phyloP scores from a whole-genome alignment of 2,113 vertebrate species.

The Myiozetetes cayanensis region DNA sequence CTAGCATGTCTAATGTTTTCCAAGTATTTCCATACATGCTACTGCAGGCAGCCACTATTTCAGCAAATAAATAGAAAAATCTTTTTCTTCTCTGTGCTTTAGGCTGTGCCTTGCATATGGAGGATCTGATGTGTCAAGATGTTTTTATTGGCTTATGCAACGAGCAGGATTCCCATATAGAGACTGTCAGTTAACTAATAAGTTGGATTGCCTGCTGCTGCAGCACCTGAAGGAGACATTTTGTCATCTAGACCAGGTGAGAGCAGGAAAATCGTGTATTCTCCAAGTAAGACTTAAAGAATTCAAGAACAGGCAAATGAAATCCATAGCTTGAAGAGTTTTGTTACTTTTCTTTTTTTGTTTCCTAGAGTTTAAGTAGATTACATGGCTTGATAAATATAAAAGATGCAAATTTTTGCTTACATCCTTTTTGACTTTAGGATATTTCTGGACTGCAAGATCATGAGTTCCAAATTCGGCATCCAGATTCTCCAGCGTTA shows the following conservation, averaged over 20 bases:
- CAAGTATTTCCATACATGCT: background rate
- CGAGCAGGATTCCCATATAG: constrained; percentile 94
- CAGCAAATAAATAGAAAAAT: background rate
- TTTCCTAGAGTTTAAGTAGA: background rate
- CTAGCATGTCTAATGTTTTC: background rate
- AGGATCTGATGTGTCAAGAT: constrained; percentile 92
- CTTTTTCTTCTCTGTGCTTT: background rate
- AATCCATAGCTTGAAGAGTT: background rate
- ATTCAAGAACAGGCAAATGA: background rate
- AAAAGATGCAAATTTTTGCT: background rate
- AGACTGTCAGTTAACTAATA: constrained; percentile 90
- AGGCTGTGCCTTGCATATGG: constrained; percentile 94
- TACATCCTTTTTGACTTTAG: constrained; percentile 55
- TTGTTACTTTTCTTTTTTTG: background rate
- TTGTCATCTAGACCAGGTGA: constrained; percentile 95
- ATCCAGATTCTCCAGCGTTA: constrained; percentile 90
- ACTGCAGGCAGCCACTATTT: background rate
- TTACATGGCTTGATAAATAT: background rate
- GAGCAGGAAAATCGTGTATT: background rate
- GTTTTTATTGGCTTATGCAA: constrained; percentile 97
- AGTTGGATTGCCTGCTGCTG: constrained; percentile 89
- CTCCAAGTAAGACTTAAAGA: background rate
- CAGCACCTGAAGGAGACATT: constrained; percentile 95
- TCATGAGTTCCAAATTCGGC: constrained; percentile 93
- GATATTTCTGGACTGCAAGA: constrained; percentile 94